Percentiles rank a stretch among this genome's conserved stretches.
These are phyloP conservation scores for Umimayanthus kanabou DNA, from an alignment of 92 coral and sea anemone species.

Conservation along the genomic window DNA sequence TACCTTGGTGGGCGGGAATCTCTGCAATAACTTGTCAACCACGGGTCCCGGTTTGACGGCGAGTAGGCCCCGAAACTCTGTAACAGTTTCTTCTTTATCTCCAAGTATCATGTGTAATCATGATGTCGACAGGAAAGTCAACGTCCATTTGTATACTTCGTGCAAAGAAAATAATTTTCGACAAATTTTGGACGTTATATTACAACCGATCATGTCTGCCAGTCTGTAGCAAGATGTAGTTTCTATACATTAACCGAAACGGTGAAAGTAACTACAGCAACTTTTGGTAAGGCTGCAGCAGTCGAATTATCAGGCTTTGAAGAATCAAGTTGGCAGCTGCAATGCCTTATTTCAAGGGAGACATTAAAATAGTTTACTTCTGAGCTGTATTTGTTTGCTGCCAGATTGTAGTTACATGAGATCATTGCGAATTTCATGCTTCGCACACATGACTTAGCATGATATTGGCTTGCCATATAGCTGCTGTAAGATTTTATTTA, in stretches of 20 bases:
- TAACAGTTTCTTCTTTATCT: not conserved
- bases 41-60: not conserved
- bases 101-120: not conserved
- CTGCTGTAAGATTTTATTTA: not conserved
- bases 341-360: not conserved
- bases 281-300: not conserved
- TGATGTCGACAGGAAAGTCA: not conserved
- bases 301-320: not conserved
- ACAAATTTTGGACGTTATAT: no score
- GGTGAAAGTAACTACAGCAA: not conserved
- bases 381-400: conserved; percentile 17
- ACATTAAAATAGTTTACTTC: conserved; percentile 1
- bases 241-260: not conserved
- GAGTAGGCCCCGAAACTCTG: not conserved
- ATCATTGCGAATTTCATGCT: conserved; percentile 30
- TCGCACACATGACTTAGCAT: conserved; percentile 33
- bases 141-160: not conserved
- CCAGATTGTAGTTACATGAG: conserved; percentile 36
- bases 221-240: not conserved
- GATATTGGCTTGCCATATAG: not conserved
- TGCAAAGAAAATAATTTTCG: not conserved
- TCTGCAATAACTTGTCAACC: not conserved
- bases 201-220: not conserved
- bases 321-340: not conserved
- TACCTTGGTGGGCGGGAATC: not conserved